Conservation (phyloP, 2,797 vertebrate species). For the Neosilurus hyrtlii region DNA sequence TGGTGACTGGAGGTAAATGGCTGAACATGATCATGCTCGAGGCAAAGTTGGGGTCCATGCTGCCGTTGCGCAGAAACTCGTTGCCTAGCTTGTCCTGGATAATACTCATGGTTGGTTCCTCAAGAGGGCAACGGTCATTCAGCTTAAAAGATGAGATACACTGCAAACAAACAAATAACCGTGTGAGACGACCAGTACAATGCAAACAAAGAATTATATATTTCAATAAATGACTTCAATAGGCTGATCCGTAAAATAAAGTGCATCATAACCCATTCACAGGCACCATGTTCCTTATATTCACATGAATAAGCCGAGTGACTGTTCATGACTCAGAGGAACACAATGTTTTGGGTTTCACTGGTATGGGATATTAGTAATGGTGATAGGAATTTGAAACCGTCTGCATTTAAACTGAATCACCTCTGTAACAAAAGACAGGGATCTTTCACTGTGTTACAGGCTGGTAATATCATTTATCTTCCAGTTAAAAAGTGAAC, state of each 20-base stretch:
- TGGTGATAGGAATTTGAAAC: not conserved
- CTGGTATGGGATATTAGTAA: too few species aligned
- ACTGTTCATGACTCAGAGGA: not conserved
- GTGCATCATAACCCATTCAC: not conserved
- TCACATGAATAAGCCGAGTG: not conserved
- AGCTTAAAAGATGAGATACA: constrained; percentile 57
- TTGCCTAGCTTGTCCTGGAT: constrained; percentile 89
- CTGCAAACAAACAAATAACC: constrained; percentile 61
- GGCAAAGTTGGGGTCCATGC: constrained; percentile 92
- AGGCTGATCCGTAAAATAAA: too few species aligned
- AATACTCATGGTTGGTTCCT: constrained; percentile 78
- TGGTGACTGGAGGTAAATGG: constrained; percentile 96
- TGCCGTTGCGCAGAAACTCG: constrained; percentile 88
- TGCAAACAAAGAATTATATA: too few species aligned
- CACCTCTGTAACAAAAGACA: not conserved
- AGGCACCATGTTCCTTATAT: not conserved
- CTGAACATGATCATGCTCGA: constrained; percentile 97
- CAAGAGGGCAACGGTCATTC: constrained; percentile 51
- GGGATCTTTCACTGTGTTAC: not conserved
- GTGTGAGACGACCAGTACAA: not conserved
- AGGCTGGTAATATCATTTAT: not conserved
- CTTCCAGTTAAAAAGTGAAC: not conserved
- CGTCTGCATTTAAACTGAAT: not conserved
- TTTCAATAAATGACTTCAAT: not conserved
- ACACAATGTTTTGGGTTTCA: not conserved